phyloP scores from a whole-genome alignment of 1,140 invertebrate genomes.

The Chymomyza costata region DNA sequence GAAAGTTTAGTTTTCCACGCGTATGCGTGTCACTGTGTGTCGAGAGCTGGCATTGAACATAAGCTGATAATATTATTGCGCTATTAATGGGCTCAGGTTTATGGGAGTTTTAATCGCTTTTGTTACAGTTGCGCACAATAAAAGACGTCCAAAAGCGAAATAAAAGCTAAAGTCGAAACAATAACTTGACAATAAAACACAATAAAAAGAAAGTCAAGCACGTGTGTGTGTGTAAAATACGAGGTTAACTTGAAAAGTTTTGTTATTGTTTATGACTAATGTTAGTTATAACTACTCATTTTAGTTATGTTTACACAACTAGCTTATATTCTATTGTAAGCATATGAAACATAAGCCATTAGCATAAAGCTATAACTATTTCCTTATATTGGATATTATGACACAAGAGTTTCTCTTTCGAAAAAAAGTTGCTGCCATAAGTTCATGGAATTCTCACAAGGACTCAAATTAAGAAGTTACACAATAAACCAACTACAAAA shows the following conservation, averaged over 20 bases:
- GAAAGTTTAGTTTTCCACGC: conserved; percentile 52
- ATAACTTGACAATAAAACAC: conserved; percentile 59
- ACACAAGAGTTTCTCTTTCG: too few species aligned
- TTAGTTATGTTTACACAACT: not conserved
- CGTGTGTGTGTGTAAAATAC: not conserved
- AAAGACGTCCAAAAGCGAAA: not conserved
- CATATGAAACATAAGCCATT: too few species aligned
- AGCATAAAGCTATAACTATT: too few species aligned
- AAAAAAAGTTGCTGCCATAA: too few species aligned
- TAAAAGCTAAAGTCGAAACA: conserved; percentile 54
- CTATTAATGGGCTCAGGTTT: conserved; percentile 70
- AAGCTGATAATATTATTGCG: conserved; percentile 73
- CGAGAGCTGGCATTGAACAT: conserved; percentile 57
- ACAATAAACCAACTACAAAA: too few species aligned
- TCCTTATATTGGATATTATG: too few species aligned
- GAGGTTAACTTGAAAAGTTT: too few species aligned
- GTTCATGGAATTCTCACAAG: too few species aligned
- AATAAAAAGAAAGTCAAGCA: conserved; percentile 43
- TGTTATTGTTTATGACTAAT: too few species aligned
- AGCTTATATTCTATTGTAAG: too few species aligned
- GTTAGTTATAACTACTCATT: too few species aligned
- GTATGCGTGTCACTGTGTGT: conserved; percentile 22
- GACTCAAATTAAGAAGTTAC: too few species aligned
- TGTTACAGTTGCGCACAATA: conserved; percentile 50
- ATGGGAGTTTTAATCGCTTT: conserved; percentile 74